Conservation (phyloP, 2,113 vertebrate genomes). For the Pleuronectes platessa region DNA sequence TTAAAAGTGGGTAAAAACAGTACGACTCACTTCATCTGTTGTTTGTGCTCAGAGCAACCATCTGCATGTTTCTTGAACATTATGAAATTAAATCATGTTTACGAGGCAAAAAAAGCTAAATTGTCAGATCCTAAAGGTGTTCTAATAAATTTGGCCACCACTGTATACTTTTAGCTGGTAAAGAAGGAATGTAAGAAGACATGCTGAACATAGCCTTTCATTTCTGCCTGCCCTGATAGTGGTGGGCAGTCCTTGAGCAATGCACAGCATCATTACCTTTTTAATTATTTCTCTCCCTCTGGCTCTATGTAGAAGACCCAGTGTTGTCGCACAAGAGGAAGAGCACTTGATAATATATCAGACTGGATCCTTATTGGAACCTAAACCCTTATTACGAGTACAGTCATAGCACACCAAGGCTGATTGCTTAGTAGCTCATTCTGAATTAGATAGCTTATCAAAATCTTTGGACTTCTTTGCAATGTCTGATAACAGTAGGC, state of each 20-base stretch:
- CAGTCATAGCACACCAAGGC: not conserved
- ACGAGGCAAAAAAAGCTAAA: too few species aligned
- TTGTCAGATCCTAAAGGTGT: too few species aligned
- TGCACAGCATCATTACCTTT: slow-evolving; percentile 49
- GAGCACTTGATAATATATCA: slow-evolving; percentile 52
- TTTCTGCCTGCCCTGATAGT: slow-evolving; percentile 49
- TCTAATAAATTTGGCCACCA: too few species aligned
- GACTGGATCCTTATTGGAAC: slow-evolving; percentile 26
- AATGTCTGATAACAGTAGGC: not conserved
- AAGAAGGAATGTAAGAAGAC: slow-evolving; percentile 33
- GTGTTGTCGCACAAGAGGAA: slow-evolving; percentile 32
- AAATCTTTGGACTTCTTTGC: not conserved
- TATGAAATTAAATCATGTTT: too few species aligned
- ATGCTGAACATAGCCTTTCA: slow-evolving; percentile 60
- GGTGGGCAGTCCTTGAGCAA: slow-evolving; percentile 20
- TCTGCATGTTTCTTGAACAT: too few species aligned
- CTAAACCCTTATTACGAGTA: slow-evolving; percentile 5
- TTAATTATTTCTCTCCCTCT: slow-evolving; percentile 58
- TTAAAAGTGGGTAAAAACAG: too few species aligned
- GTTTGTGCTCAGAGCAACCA: too few species aligned
- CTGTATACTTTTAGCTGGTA: slow-evolving; percentile 30
- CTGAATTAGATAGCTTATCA: slow-evolving; percentile 7
- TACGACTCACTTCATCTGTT: too few species aligned
- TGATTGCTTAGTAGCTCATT: slow-evolving; percentile 2
- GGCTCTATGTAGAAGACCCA: slow-evolving; percentile 37